These are phyloP conservation scores for Euglossa dilemma DNA, from an alignment of 1,140 invertebrate species.

Conservation along the genomic window DNA sequence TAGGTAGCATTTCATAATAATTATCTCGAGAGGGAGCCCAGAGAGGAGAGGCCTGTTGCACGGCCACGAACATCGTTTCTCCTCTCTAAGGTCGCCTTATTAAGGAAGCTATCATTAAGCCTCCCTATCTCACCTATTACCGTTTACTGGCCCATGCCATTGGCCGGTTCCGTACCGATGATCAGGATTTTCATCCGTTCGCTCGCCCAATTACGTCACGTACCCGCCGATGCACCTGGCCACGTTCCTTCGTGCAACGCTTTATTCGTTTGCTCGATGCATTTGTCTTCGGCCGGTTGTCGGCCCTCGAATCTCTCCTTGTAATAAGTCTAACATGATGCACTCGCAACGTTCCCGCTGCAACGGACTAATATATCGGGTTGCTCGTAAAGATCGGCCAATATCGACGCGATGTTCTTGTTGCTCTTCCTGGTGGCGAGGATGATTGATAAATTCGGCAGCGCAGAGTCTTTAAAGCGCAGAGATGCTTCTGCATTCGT, in stretches of 20 bases:
- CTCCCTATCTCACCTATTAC: constrained; percentile 74
- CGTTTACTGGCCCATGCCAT: constrained; percentile 64
- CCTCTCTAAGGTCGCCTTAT: constrained; percentile 74
- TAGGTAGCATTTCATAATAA: constrained; percentile 74
- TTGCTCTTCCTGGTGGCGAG: not conserved
- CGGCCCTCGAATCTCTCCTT: constrained; percentile 18
- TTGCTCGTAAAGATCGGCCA: not conserved
- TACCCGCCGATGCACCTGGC: constrained; percentile 48
- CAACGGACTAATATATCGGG: not conserved
- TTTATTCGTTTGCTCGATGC: constrained; percentile 41
- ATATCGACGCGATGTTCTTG: not conserved
- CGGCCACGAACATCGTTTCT: constrained; percentile 54
- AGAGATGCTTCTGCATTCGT: not conserved
- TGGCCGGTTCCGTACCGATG: constrained; percentile 75
- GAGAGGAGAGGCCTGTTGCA: constrained; percentile 18
- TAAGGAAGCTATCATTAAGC: constrained; percentile 78
- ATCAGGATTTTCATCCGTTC: constrained; percentile 76
- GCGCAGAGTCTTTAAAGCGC: not conserved
- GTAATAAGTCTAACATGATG: constrained; percentile 9
- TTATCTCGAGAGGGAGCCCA: constrained; percentile 60
- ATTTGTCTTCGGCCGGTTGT: constrained; percentile 39
- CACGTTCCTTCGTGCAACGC: constrained; percentile 10
- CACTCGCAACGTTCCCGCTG: no score
- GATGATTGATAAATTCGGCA: constrained; percentile 10
- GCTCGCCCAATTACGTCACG: constrained; percentile 71